Evolutionary conservation across 2,888 invertebrate genomes (phyloP), one percentile per base, ranked within the genome.

Genomic region (Meteorus cinctellus): DNA sequence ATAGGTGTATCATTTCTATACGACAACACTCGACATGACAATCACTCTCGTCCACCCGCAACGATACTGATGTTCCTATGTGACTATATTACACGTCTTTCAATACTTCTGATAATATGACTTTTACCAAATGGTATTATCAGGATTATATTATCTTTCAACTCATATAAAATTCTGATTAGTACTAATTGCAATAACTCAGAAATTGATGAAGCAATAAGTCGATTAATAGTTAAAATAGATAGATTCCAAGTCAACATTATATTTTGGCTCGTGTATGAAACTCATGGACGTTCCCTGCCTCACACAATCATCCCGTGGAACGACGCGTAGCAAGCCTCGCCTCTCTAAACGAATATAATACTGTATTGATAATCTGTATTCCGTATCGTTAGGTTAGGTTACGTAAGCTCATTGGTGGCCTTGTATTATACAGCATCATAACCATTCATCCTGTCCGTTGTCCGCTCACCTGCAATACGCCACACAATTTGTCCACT

Each of bases 401-500:
- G 81, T 84, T 88, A 87, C 86, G 85, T 85, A 87, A 88, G 83
- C 78, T 81, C 74, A 74, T 55, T 79, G 81, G 77, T 85, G 87
- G 86, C 88, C 87, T 88, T 88, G 88, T 86, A 85, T 87, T 86
- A 19, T 55, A 87, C 85, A 85, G 81, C 87, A 84, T 86, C 86
- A 87, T 87, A 85, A 87, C 85, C 86, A 86, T 86, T 87, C 86
- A 85, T 87, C 85, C 87, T 86, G 85, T 86, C 86, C 86, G 84
- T 87, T 86, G 85, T 86, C 86, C 87, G 84, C 84, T 88, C 87
- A 88, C 87, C 88, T 87, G 87, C 86, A 86, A 85, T 86, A 86
- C 85, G 85, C 84, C 84, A 84, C 82, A 80, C 83, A 82, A 84
- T 83, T 84, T 83, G 82, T 84, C 79, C 77, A 81, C 74, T 78